phyloP scores from a whole-genome alignment of 1,140 invertebrate species.

The Drosophila grimshawi region DNA sequence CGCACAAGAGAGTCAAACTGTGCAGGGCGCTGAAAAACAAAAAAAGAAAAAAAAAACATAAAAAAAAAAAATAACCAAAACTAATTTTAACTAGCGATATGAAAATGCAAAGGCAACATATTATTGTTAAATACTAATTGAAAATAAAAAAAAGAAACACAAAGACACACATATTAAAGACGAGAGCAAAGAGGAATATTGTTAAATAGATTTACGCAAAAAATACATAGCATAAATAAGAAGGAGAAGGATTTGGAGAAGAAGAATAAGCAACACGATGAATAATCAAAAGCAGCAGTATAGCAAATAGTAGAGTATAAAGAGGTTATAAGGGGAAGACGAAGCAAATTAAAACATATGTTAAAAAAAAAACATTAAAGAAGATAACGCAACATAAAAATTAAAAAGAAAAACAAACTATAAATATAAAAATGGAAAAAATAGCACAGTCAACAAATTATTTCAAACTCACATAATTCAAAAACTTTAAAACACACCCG shows the following conservation, averaged over 20 bases:
- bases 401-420: constrained; percentile 24
- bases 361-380: constrained; percentile 30
- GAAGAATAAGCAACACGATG: constrained; percentile 45
- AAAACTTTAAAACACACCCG: constrained; percentile 38
- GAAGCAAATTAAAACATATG: constrained; percentile 36
- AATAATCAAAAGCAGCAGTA: constrained; percentile 77
- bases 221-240: constrained; percentile 54
- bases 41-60: constrained; percentile 44
- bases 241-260: constrained; percentile 48
- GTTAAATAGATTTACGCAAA: constrained; percentile 78
- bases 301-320: constrained; percentile 70
- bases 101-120: constrained; percentile 63
- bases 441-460: constrained; percentile 53
- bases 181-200: constrained; percentile 71
- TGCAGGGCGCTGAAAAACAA: constrained; percentile 75
- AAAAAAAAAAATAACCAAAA: constrained; percentile 49
- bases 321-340: constrained; percentile 29
- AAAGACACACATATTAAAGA: constrained; percentile 66
- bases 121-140: constrained; percentile 73
- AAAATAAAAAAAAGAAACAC: constrained; percentile 28
- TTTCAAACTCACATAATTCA: constrained; percentile 51
- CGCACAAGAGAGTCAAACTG: constrained; percentile 78
- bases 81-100: constrained; percentile 82
- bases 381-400: constrained; percentile 35
- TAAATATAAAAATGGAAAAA: constrained; percentile 13